Percentiles rank a stretch among this genome's conserved stretches.
Conservation (phyloP, 2,888 invertebrate species). For the Ophioninae sp. region DNA sequence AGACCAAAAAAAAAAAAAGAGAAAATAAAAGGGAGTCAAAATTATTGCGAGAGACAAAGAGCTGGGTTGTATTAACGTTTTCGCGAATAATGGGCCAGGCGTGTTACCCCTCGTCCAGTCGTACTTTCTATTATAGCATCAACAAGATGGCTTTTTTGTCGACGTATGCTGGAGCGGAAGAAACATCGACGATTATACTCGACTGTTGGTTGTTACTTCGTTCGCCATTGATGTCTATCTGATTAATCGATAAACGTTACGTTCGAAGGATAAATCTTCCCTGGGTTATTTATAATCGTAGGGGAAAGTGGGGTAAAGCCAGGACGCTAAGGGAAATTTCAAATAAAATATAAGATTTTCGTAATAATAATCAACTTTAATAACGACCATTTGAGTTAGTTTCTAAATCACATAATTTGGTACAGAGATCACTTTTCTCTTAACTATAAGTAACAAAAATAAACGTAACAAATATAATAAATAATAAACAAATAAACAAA, state of each 20-base stretch:
- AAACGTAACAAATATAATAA: too few species aligned
- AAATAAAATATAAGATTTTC: too few species aligned
- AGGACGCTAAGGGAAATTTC: too few species aligned
- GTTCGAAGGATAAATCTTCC: not conserved
- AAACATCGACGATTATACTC: conserved; percentile 14
- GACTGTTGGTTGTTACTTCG: not conserved
- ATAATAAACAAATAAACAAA: too few species aligned
- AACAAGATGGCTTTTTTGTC: conserved; percentile 7
- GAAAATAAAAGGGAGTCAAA: not conserved
- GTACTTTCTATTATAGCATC: conserved; percentile 12
- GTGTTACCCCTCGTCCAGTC: not conserved
- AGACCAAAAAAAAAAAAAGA: not conserved
- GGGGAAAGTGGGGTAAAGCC: too few species aligned
- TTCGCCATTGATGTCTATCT: conserved; percentile 3
- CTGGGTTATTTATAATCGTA: not conserved
- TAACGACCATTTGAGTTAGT: too few species aligned
- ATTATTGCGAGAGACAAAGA: conserved; percentile 38
- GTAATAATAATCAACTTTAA: too few species aligned
- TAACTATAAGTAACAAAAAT: too few species aligned
- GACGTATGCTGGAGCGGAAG: conserved; percentile 3
- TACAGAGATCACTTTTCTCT: too few species aligned
- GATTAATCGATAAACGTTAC: not conserved
- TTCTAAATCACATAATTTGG: too few species aligned
- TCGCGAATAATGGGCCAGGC: conserved; percentile 6
- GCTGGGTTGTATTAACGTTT: conserved; percentile 37